Percentiles rank a stretch among this genome's conserved stretches.
Conservation (phyloP, 2,888 invertebrate species). For the Leptinotarsa peninsularis region DNA sequence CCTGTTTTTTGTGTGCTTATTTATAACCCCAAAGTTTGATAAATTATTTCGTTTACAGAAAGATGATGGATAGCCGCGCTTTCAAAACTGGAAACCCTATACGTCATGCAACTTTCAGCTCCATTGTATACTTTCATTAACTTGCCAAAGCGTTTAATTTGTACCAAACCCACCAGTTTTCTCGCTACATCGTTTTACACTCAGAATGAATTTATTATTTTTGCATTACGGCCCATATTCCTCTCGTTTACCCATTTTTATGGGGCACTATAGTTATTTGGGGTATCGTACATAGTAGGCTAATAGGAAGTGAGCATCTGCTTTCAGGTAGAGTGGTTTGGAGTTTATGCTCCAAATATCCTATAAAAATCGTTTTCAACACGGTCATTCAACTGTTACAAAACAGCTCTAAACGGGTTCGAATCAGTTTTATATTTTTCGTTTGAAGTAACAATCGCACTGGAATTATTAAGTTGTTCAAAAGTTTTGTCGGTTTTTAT, state of each 20-base stretch:
- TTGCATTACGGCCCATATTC: slow-evolving; percentile 37
- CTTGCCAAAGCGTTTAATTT: slow-evolving; percentile 49
- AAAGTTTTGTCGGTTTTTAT: too few species aligned
- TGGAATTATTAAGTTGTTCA: too few species aligned
- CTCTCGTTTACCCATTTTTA: slow-evolving; percentile 14
- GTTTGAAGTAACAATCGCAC: too few species aligned
- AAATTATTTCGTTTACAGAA: slow-evolving; percentile 49
- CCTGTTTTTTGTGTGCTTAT: slow-evolving; percentile 47
- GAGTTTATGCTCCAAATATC: not conserved
- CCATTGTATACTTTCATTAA: slow-evolving; percentile 51
- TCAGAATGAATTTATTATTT: slow-evolving; percentile 44
- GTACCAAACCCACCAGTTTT: slow-evolving; percentile 42
- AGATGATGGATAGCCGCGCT: slow-evolving; percentile 50
- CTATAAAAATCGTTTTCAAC: not conserved
- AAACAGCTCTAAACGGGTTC: not conserved
- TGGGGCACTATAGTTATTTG: slow-evolving; percentile 5
- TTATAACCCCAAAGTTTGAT: slow-evolving; percentile 49
- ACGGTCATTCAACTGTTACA: not conserved
- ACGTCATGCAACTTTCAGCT: slow-evolving; percentile 52
- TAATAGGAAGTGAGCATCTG: not conserved
- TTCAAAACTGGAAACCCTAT: slow-evolving; percentile 49
- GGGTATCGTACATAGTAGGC: not conserved
- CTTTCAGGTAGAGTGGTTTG: slow-evolving; percentile 1
- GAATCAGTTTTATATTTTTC: not conserved
- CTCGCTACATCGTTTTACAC: slow-evolving; percentile 46